Percentiles rank a stretch among this genome's conserved stretches.
Conservation (phyloP, 2,797 vertebrate genomes). For the Astyanax mexicanus region DNA sequence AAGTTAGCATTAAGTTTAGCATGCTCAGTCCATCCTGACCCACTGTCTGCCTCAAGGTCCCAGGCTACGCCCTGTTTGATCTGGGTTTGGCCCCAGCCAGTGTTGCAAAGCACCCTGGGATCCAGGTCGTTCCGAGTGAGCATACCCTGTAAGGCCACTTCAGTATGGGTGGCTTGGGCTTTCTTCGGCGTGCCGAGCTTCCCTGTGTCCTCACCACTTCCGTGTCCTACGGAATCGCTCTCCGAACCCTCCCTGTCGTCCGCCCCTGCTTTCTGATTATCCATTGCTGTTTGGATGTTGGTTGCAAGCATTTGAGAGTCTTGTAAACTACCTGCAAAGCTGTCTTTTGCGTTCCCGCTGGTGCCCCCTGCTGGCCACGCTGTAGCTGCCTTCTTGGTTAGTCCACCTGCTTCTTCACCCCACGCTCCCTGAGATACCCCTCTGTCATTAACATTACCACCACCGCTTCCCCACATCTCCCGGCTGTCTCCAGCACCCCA, state of each 20-base stretch:
- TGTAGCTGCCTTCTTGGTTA: constrained; percentile 48
- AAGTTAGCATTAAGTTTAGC: constrained; percentile 43
- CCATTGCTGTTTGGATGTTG: constrained; percentile 94
- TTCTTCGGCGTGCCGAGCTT: constrained; percentile 58
- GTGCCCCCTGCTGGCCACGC: constrained; percentile 72
- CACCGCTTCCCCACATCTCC: constrained; percentile 73
- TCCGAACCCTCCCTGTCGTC: constrained; percentile 63
- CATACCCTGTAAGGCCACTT: constrained; percentile 94
- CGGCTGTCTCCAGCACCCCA: constrained; percentile 70
- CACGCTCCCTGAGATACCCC: constrained; percentile 96
- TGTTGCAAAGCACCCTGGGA: constrained; percentile 95
- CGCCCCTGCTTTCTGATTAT: constrained; percentile 93
- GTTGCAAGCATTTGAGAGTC: constrained; percentile 85
- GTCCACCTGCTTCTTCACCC: constrained; percentile 85
- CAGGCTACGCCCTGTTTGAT: constrained; percentile 96
- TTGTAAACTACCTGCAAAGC: constrained; percentile 65
- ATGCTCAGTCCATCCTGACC: constrained; percentile 26
- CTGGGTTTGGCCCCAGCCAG: constrained; percentile 97
- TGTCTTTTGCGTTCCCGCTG: constrained; percentile 55
- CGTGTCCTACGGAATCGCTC: constrained; percentile 84
- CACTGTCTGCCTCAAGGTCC: constrained; percentile 85
- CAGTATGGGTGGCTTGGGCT: constrained; percentile 83
- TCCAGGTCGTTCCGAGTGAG: constrained; percentile 95
- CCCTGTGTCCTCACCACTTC: constrained; percentile 75
- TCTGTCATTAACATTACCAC: constrained; percentile 84